Percentiles rank a stretch among this genome's conserved stretches.
phyloP scores from a whole-genome alignment of 2,797 vertebrate species.

The Cossypha polioptera region DNA sequence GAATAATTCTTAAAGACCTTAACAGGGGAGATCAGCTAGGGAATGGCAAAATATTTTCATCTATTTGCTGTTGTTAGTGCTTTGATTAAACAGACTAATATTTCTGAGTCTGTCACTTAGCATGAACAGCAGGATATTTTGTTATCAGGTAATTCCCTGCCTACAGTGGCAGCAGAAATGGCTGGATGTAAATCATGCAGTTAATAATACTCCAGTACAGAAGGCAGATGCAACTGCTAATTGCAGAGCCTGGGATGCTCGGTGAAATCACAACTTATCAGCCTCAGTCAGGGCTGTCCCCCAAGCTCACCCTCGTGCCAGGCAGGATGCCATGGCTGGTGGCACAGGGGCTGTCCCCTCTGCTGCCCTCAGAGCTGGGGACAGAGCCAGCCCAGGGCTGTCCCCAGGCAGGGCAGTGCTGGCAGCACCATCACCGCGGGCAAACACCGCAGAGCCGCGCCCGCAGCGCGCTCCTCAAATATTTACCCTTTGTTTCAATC shows the following conservation, averaged over 20 bases:
- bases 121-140: constrained; percentile 46
- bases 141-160: constrained; percentile 54
- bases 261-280: not conserved
- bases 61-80: not conserved
- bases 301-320: not conserved
- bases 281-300: not conserved
- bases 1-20: constrained; percentile 1
- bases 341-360: not conserved
- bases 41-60: constrained; percentile 52
- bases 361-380: not conserved
- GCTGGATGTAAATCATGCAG: constrained; percentile 5
- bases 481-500: constrained; percentile 65
- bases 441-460: not conserved
- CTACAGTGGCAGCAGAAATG: constrained; percentile 9
- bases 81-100: constrained; percentile 57
- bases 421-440: not conserved
- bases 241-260: not conserved
- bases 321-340: not conserved
- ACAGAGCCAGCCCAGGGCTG: not conserved
- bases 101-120: constrained; percentile 50
- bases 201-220: constrained; percentile 19
- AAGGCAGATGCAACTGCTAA: constrained; percentile 30
- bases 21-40: constrained; percentile 1
- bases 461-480: not conserved
- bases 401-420: not conserved